Conservation (phyloP, 1,140 invertebrate species). For the Drosophila sp. region DNA sequence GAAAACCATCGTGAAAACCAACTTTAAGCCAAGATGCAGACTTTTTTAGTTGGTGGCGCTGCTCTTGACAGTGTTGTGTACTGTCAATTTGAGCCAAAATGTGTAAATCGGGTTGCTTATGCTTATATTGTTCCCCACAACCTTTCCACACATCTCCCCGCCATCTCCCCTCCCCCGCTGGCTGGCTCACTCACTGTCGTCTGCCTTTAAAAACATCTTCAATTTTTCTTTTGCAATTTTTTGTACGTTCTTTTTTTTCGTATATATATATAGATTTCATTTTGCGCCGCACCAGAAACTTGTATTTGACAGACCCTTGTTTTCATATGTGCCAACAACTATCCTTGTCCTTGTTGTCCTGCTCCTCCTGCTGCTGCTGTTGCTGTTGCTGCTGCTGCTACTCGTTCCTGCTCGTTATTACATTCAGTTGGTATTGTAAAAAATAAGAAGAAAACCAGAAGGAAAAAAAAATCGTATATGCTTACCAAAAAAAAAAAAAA, state of each 20-base stretch:
- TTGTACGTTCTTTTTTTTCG: slow-evolving; percentile 15
- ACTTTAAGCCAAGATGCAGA: slow-evolving; percentile 6
- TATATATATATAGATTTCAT: slow-evolving; percentile 10
- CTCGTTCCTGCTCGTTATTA: slow-evolving; percentile 68
- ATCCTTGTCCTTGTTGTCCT: slow-evolving; percentile 26
- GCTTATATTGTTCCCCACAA: slow-evolving; percentile 12
- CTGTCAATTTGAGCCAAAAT: slow-evolving; percentile 71
- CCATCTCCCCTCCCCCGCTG: background rate
- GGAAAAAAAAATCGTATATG: slow-evolving; percentile 22
- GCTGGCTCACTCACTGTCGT: slow-evolving; percentile 20
- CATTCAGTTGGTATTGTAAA: slow-evolving; percentile 60
- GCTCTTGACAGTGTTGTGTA: slow-evolving; percentile 79
- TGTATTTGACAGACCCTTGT: slow-evolving; percentile 80
- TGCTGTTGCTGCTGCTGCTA: background rate
- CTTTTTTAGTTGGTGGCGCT: slow-evolving; percentile 28
- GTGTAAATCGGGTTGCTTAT: slow-evolving; percentile 10
- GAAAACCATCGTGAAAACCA: background rate
- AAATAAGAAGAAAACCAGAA: slow-evolving; percentile 16
- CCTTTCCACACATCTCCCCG: background rate
- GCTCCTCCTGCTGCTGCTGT: background rate
- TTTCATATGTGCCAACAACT: slow-evolving; percentile 76
- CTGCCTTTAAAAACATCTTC: slow-evolving; percentile 76
- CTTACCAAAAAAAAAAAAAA: slow-evolving; percentile 18
- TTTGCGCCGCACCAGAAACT: slow-evolving; percentile 69
- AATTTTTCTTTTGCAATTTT: slow-evolving; percentile 65